Evolutionary conservation across 2,113 vertebrate species (phyloP).

Genomic region (Cricetomys ansorgei): DNA sequence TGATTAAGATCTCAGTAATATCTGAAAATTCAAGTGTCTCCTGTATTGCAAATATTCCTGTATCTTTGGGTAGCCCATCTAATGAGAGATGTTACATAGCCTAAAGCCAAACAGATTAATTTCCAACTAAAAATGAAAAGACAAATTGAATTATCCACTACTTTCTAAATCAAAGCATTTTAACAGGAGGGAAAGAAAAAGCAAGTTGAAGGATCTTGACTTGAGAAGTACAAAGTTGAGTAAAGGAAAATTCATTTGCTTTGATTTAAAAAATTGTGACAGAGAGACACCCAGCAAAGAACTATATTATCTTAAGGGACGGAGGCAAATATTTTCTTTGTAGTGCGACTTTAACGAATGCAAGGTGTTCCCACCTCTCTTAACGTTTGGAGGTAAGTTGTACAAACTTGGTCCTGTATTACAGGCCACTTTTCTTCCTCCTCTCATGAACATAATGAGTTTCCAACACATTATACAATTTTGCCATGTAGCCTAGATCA

Average conservation of each 20-base stretch:
- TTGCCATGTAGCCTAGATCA: conserved; percentile 26
- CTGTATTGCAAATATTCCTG: conserved; percentile 90
- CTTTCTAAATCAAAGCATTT: conserved; percentile 62
- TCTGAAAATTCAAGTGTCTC: conserved; percentile 90
- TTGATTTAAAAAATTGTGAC: conserved; percentile 45
- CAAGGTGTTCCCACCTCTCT: neutral
- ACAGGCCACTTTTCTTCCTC: neutral
- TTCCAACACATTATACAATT: conserved; percentile 32
- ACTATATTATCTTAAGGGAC: neutral
- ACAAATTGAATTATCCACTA: conserved; percentile 78
- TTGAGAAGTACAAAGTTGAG: conserved; percentile 60
- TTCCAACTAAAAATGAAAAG: conserved; percentile 88
- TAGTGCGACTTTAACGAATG: conserved; percentile 33
- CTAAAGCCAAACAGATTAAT: conserved; percentile 90
- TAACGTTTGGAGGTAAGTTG: neutral
- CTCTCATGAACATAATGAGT: neutral
- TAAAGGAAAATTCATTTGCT: neutral
- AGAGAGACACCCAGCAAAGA: conserved; percentile 48
- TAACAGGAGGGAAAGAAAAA: conserved; percentile 71
- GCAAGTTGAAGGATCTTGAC: conserved; percentile 34
- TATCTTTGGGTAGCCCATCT: conserved; percentile 90
- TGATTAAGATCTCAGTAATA: conserved; percentile 90
- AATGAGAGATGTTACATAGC: conserved; percentile 91
- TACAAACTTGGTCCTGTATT: conserved; percentile 44
- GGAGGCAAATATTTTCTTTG: neutral